Conservation (phyloP, 2,113 vertebrate genomes). For the Platichthys flesus region DNA sequence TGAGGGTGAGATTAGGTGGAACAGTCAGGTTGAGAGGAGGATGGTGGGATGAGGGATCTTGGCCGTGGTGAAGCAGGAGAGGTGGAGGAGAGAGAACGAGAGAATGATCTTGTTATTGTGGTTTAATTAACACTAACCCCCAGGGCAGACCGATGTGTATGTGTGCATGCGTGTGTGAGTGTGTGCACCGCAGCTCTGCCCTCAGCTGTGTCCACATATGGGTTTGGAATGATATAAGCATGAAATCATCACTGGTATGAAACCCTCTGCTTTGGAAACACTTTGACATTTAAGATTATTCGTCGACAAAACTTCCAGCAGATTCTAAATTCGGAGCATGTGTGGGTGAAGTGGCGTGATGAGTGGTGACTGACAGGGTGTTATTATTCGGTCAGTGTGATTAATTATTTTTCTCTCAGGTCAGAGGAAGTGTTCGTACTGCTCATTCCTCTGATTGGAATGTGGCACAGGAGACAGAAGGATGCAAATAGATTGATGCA, state of each 20-base stretch:
- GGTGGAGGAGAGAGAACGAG: slow-evolving; percentile 21
- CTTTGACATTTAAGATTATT: background rate
- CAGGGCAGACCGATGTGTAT: slow-evolving; percentile 7
- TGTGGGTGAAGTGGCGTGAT: slow-evolving; percentile 5
- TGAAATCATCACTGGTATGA: background rate
- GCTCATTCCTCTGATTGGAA: slow-evolving; percentile 45
- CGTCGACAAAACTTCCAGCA: background rate
- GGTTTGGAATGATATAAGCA: slow-evolving; percentile 16
- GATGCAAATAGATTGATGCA: slow-evolving; percentile 16
- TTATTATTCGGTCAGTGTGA: slow-evolving; percentile 40
- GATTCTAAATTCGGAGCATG: slow-evolving; percentile 7
- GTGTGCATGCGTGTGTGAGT: background rate
- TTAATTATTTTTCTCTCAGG: slow-evolving; percentile 38
- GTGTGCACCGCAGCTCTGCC: background rate
- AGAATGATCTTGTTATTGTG: slow-evolving; percentile 32
- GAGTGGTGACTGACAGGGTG: slow-evolving; percentile 1
- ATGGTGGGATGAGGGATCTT: slow-evolving; percentile 22
- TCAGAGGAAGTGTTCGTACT: slow-evolving; percentile 9
- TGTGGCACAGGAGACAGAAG: slow-evolving; percentile 21
- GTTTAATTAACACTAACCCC: slow-evolving; percentile 61
- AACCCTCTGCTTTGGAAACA: background rate
- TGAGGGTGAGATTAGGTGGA: slow-evolving; percentile 29
- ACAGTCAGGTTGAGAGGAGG: background rate
- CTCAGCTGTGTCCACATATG: slow-evolving; percentile 18
- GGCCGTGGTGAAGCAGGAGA: slow-evolving; percentile 12